Evolutionary conservation across 2,797 vertebrate species (phyloP).

Genomic region (Sebastes wilsoni): DNA sequence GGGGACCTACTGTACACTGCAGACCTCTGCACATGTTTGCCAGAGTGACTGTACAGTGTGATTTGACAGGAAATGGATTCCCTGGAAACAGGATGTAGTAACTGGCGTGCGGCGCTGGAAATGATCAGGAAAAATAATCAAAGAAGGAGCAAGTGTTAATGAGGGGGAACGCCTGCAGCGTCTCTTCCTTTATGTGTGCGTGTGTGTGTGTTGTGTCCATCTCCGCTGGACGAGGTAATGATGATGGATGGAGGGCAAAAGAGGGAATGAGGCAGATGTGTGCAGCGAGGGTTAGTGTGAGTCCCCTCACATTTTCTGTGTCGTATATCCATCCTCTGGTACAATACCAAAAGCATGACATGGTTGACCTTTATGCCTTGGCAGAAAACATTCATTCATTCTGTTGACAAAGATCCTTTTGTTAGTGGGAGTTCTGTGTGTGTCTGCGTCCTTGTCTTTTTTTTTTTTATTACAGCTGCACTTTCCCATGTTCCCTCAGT

Average conservation of each 20-base stretch:
- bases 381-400: slow-evolving; percentile 45
- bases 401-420: slow-evolving; percentile 57
- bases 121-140: slow-evolving; percentile 78
- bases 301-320: slow-evolving; percentile 32
- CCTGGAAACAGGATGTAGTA: slow-evolving; percentile 71
- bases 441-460: slow-evolving; percentile 20
- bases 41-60: slow-evolving; percentile 46
- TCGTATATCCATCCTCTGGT: slow-evolving; percentile 28
- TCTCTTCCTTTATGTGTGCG: slow-evolving; percentile 52
- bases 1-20: not conserved
- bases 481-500: slow-evolving; percentile 51
- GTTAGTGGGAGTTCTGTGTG: slow-evolving; percentile 35
- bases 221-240: slow-evolving; percentile 58
- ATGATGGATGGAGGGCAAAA: slow-evolving; percentile 67
- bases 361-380: slow-evolving; percentile 42
- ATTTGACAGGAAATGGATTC: slow-evolving; percentile 68
- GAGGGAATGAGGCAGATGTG: slow-evolving; percentile 59
- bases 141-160: slow-evolving; percentile 73
- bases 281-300: slow-evolving; percentile 34
- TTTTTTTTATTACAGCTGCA: slow-evolving; percentile 29
- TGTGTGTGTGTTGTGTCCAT: slow-evolving; percentile 43
- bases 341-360: slow-evolving; percentile 28
- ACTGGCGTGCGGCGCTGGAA: slow-evolving; percentile 63
- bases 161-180: slow-evolving; percentile 69
- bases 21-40: slow-evolving; percentile 42